These are phyloP conservation scores for Sceloporus undulatus DNA, from an alignment of 2,113 vertebrate genomes.

Conservation along the genomic window DNA sequence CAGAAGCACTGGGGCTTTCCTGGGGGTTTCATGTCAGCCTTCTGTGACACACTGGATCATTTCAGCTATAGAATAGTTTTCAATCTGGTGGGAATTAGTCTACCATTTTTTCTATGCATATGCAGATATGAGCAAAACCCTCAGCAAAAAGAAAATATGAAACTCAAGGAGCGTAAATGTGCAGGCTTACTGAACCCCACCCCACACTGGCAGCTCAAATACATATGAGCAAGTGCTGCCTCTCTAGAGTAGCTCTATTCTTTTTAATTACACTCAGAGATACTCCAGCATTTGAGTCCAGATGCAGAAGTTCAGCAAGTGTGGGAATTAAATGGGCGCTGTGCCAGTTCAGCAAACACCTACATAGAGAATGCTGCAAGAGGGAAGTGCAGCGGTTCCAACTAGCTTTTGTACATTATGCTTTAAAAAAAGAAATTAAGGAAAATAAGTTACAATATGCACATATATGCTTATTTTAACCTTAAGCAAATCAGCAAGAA, in stretches of 20 bases:
- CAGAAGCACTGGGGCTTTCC: neutral
- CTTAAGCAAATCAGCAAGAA: neutral
- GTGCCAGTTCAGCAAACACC: conserved; percentile 10
- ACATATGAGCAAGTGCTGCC: neutral
- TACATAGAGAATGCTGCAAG: conserved; percentile 1
- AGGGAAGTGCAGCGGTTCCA: neutral
- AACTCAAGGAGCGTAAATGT: fast-evolving
- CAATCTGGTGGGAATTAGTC: neutral
- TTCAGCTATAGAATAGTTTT: neutral
- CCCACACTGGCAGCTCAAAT: neutral
- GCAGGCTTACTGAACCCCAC: neutral
- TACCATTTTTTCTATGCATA: neutral
- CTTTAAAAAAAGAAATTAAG: neutral
- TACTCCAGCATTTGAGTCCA: conserved; percentile 1
- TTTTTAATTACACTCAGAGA: conserved; percentile 35
- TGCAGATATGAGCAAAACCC: neutral
- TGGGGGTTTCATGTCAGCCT: too few relatives aligned
- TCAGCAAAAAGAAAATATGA: neutral
- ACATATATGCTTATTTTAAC: neutral
- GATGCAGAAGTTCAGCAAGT: conserved; percentile 28
- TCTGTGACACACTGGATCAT: neutral
- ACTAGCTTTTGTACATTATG: conserved; percentile 5
- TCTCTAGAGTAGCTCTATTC: conserved; percentile 22
- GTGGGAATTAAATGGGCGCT: conserved; percentile 23
- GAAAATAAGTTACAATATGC: conserved; percentile 2